Evolutionary conservation across 2,113 vertebrate genomes (phyloP), one percentile per base, ranked within the genome.

Genomic region (Chlamydotis undulata): DNA sequence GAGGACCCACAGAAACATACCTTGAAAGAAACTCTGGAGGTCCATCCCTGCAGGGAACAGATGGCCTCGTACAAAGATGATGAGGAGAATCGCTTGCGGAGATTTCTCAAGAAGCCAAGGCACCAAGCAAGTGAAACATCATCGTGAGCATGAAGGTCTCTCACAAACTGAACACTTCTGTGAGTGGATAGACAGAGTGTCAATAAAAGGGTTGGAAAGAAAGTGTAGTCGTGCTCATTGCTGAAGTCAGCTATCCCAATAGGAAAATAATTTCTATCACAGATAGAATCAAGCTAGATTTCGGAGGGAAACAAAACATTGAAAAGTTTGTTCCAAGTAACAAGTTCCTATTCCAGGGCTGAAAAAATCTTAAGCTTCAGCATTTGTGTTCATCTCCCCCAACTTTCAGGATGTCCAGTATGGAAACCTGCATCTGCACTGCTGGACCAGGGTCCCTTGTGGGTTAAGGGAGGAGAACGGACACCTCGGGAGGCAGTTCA

Each of bases 11-110:
- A 87, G 50, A 74, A 91, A 77, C 2, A 3, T 1, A 23, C 16
- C 57, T 39, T 19, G 49, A 65, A 52, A 65, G 49, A 52, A 56
- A 53, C 14, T 56, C 74, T 69, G 33, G 4, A 82, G 37, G 47
- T 31, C 29, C 75, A 67, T 28, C 52, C 55, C 45, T 31, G 17
- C 9, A 15, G 12, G 86, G 57, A 90, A 45, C 61, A 90, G 70
- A 9, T 22, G 61, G 28, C 28, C 59, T 53, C 3, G 1, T 3
- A 23, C 41, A 55, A 70, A 70, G 82, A 41, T 23, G 70, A 49
- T 56, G 15, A 47, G 29, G 2, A 4, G 10, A 92, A 45, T 5
- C 2, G 2, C 23, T 63, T 3, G 0, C 0, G 2, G 19, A 49
- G 81, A 24, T 43, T 49, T 91, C 64, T 74, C 22, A 45, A 53